Percentiles rank a stretch among this genome's conserved stretches.
Evolutionary conservation across 2,797 vertebrate species (phyloP).

Genomic region (Yasuhikotakia modesta): DNA sequence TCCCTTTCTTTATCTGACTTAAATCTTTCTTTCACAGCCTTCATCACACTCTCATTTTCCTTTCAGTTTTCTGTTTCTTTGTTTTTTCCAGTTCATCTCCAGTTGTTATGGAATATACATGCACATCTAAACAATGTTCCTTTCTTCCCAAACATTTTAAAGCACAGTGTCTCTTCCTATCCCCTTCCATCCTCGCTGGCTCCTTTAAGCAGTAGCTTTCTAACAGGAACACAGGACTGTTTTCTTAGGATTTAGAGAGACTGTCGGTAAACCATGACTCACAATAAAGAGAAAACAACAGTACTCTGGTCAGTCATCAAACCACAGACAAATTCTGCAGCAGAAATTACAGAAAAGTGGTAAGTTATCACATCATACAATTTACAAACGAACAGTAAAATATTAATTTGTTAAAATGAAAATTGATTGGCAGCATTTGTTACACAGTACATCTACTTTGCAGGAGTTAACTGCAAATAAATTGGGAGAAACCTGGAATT

Average conservation of each 20-base stretch:
- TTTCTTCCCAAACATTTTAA: constrained; percentile 39
- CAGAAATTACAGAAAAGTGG: too few species aligned
- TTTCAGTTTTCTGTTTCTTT: constrained; percentile 21
- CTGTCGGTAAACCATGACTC: constrained; percentile 21
- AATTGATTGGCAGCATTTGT: background rate
- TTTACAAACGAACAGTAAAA: too few species aligned
- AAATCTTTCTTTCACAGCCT: background rate
- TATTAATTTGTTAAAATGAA: background rate
- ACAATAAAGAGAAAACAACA: constrained; percentile 25
- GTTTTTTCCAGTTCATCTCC: constrained; percentile 24
- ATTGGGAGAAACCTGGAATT: too few species aligned
- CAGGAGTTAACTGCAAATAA: background rate
- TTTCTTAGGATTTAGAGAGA: constrained; percentile 43
- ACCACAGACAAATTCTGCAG: background rate
- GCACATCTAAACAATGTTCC: constrained; percentile 52
- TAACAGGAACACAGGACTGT: constrained; percentile 42
- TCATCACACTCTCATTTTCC: background rate
- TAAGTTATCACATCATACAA: too few species aligned
- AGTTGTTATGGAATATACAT: constrained; percentile 62
- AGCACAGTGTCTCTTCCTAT: constrained; percentile 36
- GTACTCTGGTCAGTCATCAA: constrained; percentile 6
- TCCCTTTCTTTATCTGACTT: background rate
- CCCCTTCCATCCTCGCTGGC: constrained; percentile 12
- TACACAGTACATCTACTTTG: too few species aligned
- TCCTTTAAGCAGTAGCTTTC: constrained; percentile 20